Percentiles rank a stretch among this genome's conserved stretches.
phyloP scores from a whole-genome alignment of 2,113 vertebrate genomes.

The Sorex fumeus region DNA sequence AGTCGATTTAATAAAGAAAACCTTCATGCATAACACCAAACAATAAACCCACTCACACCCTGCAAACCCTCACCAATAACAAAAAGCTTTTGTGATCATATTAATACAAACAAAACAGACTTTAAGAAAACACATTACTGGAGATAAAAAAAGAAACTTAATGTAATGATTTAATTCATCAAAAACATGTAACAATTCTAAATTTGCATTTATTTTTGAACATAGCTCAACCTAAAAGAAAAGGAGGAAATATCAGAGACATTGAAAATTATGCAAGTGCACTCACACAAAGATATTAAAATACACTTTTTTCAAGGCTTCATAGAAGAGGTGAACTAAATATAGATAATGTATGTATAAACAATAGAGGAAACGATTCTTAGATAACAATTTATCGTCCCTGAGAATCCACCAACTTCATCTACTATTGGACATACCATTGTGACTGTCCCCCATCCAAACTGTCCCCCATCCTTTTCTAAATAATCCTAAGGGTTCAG shows the following conservation, averaged over 20 bases:
- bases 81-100: neutral
- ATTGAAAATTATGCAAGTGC: neutral
- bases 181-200: neutral
- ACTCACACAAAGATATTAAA: neutral
- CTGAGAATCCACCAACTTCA: no score
- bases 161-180: neutral
- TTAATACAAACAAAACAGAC: neutral
- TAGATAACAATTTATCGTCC: no score
- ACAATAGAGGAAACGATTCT: neutral
- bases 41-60: neutral
- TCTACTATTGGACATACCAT: no score
- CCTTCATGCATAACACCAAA: neutral
- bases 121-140: neutral
- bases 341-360: neutral
- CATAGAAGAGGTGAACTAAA: neutral
- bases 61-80: constrained; percentile 5
- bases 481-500: neutral
- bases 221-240: neutral
- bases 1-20: neutral
- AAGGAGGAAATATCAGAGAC: neutral
- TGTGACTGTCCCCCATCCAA: neutral
- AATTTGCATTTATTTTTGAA: neutral
- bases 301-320: neutral
- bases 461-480: neutral
- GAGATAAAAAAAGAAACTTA: neutral